Evolutionary conservation across 2,888 invertebrate genomes (phyloP).

Genomic region (Clostera curtula): DNA sequence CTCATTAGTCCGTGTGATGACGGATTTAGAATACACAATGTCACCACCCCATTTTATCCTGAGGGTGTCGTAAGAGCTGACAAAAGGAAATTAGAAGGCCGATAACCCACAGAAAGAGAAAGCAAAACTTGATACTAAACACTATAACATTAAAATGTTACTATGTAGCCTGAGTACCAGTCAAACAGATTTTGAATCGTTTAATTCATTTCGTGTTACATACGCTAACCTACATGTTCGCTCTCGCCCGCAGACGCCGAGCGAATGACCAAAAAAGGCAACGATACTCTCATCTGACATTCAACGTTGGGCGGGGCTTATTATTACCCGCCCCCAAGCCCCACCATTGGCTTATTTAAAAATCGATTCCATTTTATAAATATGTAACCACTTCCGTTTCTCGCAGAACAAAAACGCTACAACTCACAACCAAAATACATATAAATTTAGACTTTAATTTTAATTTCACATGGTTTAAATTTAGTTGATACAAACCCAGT

Average conservation of each 20-base stretch:
- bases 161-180: too few relatives aligned
- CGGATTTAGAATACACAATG: too few relatives aligned
- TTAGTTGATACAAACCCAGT: conserved; percentile 23
- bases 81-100: too few relatives aligned
- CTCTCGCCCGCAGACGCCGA: conserved; percentile 43
- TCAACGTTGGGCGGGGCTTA: conserved; percentile 53
- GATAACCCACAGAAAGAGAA: too few relatives aligned
- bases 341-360: conserved; percentile 69
- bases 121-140: too few relatives aligned
- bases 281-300: conserved; percentile 62
- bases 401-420: conserved; percentile 25
- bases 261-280: conserved; percentile 63
- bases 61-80: too few relatives aligned
- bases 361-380: conserved; percentile 75
- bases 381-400: conserved; percentile 68
- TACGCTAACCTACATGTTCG: conserved; percentile 30
- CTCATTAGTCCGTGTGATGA: too few relatives aligned
- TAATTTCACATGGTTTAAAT: conserved; percentile 21
- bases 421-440: conserved; percentile 9
- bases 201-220: too few relatives aligned
- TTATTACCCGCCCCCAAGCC: conserved; percentile 56
- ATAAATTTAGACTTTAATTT: conserved; percentile 19
- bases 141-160: too few relatives aligned
- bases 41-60: too few relatives aligned
- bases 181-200: too few relatives aligned